Evolutionary conservation across 2,888 invertebrate species (phyloP).

Genomic region (Anticlea derivata): DNA sequence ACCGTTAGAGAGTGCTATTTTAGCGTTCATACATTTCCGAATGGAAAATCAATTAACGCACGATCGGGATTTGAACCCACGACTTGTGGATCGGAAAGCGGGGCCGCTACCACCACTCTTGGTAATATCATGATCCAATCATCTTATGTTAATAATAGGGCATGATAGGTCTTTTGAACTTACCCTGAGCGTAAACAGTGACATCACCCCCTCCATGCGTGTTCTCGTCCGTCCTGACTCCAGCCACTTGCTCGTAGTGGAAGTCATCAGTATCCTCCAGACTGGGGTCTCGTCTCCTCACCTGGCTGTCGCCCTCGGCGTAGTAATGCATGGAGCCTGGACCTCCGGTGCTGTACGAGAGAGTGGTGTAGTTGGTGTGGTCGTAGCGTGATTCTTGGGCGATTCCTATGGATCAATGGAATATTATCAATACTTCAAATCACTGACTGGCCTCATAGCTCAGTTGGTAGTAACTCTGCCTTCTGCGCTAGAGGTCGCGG

Average conservation of each 20-base stretch:
- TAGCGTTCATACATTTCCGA: too few species aligned
- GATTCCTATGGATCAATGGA: slow-evolving; percentile 82
- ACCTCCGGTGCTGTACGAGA: slow-evolving; percentile 91
- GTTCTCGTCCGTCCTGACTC: slow-evolving; percentile 88
- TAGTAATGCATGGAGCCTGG: slow-evolving; percentile 85
- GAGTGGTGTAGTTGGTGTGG: slow-evolving; percentile 88
- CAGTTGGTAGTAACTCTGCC: too few species aligned
- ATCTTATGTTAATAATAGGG: too few species aligned
- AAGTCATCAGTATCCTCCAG: slow-evolving; percentile 84
- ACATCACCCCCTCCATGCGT: slow-evolving; percentile 94
- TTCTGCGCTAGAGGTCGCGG: too few species aligned
- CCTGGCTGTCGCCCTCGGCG: slow-evolving; percentile 49
- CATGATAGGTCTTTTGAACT: slow-evolving; percentile 4
- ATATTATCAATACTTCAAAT: too few species aligned
- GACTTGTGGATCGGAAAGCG: too few species aligned
- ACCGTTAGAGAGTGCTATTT: too few species aligned
- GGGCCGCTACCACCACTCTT: too few species aligned
- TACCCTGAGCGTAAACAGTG: slow-evolving; percentile 90
- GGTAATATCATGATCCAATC: too few species aligned
- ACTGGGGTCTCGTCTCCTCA: slow-evolving; percentile 84
- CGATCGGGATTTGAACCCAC: too few species aligned
- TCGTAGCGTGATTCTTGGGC: slow-evolving; percentile 85
- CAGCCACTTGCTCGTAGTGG: slow-evolving; percentile 89
- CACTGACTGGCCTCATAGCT: too few species aligned
- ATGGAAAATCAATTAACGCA: too few species aligned